Conservation (phyloP, 1,140 invertebrate genomes). For the Pseudomyrmex dendroicus region DNA sequence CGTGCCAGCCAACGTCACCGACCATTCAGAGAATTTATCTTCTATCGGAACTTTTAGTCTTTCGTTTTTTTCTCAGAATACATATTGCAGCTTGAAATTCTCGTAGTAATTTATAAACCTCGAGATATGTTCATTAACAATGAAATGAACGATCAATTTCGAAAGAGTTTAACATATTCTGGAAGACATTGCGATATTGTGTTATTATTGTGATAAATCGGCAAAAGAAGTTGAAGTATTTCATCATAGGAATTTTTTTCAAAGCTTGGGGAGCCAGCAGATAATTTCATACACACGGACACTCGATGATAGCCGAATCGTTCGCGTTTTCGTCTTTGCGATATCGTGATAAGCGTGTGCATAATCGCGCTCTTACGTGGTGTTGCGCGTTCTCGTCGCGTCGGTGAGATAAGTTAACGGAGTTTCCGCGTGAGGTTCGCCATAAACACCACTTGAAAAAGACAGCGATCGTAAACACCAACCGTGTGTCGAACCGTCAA, state of each 20-base stretch:
- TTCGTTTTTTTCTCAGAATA: not conserved
- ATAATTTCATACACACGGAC: not conserved
- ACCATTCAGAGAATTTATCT: no score
- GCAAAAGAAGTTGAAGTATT: no score
- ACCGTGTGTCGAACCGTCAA: slow-evolving; percentile 1
- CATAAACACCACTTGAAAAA: slow-evolving; percentile 37
- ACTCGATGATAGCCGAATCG: not conserved
- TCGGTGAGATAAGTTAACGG: slow-evolving; percentile 24
- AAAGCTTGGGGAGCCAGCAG: no score
- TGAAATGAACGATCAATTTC: not conserved
- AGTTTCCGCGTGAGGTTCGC: slow-evolving; percentile 25
- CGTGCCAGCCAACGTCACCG: no score
- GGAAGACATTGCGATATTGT: not conserved
- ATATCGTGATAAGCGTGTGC: slow-evolving; percentile 31
- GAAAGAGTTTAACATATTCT: not conserved
- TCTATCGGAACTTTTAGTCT: not conserved
- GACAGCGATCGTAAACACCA: slow-evolving; percentile 20
- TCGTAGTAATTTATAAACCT: not conserved
- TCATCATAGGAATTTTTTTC: not conserved
- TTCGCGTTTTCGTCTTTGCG: not conserved
- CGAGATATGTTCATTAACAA: not conserved
- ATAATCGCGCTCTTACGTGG: slow-evolving; percentile 14
- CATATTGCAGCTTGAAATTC: no score
- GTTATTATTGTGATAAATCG: not conserved
- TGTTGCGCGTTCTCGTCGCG: not conserved